Conservation (phyloP, 2,888 invertebrate species). For the Acleris laterana region DNA sequence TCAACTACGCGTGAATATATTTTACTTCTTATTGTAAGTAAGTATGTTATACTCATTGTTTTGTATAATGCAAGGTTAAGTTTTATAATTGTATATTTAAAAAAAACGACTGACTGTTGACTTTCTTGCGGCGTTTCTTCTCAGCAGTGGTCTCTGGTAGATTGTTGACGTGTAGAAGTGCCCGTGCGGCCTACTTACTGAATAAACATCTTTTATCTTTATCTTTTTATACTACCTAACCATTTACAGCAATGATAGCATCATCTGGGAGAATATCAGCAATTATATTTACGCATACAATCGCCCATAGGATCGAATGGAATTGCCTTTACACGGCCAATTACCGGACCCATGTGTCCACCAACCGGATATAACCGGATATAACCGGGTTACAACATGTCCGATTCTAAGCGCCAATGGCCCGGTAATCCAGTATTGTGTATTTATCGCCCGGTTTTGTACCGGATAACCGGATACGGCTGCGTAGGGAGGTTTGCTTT, state of each 20-base stretch:
- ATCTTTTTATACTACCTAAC: no score
- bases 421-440: conserved; percentile 27
- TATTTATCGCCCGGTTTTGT: conserved; percentile 26
- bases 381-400: conserved; percentile 31
- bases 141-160: no score
- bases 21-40: no score
- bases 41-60: no score
- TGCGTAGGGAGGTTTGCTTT: background rate
- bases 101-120: no score
- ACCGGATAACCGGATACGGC: background rate
- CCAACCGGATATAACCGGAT: conserved; percentile 10
- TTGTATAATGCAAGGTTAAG: no score
- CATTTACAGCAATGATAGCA: background rate
- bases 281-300: conserved; percentile 16
- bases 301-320: conserved; percentile 18
- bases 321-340: conserved; percentile 24
- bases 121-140: no score
- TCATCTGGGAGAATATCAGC: background rate
- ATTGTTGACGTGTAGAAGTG: no score
- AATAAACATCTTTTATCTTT: no score
- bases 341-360: conserved; percentile 17
- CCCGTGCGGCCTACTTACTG: no score
- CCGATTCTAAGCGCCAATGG: conserved; percentile 17
- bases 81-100: no score
- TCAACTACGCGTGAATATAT: no score